These are phyloP conservation scores for Gryllus longicercus DNA, from an alignment of 2,888 invertebrate species.

Conservation along the genomic window DNA sequence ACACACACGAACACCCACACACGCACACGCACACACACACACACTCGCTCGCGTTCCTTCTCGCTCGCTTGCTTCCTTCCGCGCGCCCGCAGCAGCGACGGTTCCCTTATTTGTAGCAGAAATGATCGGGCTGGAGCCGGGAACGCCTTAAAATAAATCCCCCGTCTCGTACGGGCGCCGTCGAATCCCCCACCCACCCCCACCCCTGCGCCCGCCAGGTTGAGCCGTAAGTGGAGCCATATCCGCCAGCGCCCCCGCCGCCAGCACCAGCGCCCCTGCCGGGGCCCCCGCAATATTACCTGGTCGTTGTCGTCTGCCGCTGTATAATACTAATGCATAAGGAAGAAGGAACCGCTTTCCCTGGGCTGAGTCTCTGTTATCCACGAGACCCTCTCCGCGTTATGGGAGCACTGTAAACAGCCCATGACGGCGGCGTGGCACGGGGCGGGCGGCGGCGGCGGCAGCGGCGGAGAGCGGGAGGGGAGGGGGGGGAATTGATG, in stretches of 20 bases:
- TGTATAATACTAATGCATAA: slow-evolving; percentile 30
- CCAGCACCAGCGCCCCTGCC: background rate
- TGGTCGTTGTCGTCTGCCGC: slow-evolving; percentile 23
- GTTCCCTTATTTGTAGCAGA: slow-evolving; percentile 1
- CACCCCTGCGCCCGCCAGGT: background rate
- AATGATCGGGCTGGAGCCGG: background rate
- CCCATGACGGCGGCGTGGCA: background rate
- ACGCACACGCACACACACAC: too few species aligned
- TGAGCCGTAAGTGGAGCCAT: slow-evolving; percentile 19
- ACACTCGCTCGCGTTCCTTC: too few species aligned
- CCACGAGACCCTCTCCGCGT: background rate
- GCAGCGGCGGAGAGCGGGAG: background rate
- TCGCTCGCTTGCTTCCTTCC: background rate
- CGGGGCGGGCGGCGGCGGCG: background rate
- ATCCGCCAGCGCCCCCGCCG: background rate
- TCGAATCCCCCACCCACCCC: background rate
- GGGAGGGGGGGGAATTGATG: slow-evolving; percentile 29
- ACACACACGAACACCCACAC: too few species aligned
- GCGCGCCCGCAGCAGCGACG: background rate
- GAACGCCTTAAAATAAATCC: background rate
- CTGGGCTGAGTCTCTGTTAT: slow-evolving; percentile 27
- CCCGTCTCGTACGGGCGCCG: background rate
- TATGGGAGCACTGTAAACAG: background rate
- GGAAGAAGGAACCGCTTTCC: slow-evolving; percentile 19
- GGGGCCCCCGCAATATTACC: background rate